Percentiles rank a stretch among this genome's conserved stretches.
These are phyloP conservation scores for Theodoxus fluviatilis DNA, from an alignment of 2,888 invertebrate genomes.

Conservation along the genomic window DNA sequence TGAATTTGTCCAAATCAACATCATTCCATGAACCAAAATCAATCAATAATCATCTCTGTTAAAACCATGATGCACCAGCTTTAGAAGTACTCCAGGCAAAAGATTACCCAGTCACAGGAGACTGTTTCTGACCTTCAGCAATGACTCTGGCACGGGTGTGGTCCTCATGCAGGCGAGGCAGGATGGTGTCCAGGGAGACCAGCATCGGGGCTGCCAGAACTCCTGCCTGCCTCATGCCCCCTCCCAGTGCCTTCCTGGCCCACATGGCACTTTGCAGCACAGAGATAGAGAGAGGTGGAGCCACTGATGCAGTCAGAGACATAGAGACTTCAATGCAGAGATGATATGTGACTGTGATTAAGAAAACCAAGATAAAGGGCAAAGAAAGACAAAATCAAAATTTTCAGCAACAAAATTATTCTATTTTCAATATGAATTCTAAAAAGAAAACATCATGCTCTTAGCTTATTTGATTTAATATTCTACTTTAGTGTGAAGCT, in stretches of 20 bases:
- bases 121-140: constrained; percentile 68
- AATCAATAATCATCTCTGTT: background rate
- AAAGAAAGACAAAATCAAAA: background rate
- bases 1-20: no score
- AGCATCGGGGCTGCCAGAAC: constrained; percentile 88
- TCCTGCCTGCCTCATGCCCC: constrained; percentile 92
- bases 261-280: constrained; percentile 86
- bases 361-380: background rate
- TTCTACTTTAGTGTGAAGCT: no score
- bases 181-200: constrained; percentile 78
- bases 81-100: background rate
- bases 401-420: no score
- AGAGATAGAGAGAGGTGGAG: no score
- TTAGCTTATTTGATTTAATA: no score
- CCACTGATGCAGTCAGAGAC: no score
- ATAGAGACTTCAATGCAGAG: no score
- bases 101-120: background rate
- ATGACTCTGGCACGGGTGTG: constrained; percentile 72
- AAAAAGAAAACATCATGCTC: no score
- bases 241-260: constrained; percentile 86
- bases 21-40: background rate
- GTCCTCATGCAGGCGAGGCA: constrained; percentile 77
- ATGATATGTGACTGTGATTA: background rate
- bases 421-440: no score
- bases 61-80: background rate